These are phyloP conservation scores for Dexiosoma caninum DNA, from an alignment of 2,888 invertebrate genomes.

Conservation along the genomic window DNA sequence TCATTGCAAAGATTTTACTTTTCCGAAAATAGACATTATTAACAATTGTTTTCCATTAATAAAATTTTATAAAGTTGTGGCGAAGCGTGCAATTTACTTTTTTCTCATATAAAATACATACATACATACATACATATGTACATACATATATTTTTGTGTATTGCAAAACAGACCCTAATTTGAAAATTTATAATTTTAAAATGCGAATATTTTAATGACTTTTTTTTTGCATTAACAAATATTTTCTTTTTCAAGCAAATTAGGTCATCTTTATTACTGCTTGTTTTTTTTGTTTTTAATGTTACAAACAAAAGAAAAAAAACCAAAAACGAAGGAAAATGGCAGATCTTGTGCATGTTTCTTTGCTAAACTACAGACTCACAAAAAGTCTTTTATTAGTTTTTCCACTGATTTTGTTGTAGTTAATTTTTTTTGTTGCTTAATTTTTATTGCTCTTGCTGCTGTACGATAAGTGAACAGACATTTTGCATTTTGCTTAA, in stretches of 20 bases:
- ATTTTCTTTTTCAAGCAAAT: conserved; percentile 37
- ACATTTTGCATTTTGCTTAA: conserved; percentile 37
- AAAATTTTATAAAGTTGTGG: neutral
- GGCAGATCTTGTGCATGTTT: conserved; percentile 28
- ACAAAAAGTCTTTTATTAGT: conserved; percentile 38
- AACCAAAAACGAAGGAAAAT: too few species aligned
- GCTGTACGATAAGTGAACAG: conserved; percentile 22
- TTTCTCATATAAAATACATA: too few species aligned
- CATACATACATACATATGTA: too few species aligned
- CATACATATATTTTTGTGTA: too few species aligned
- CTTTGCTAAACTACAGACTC: conserved; percentile 18
- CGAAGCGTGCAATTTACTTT: neutral
- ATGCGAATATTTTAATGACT: conserved; percentile 21
- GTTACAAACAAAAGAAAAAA: conserved; percentile 26
- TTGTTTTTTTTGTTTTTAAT: conserved; percentile 40
- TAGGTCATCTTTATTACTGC: conserved; percentile 60
- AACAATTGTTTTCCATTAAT: too few species aligned
- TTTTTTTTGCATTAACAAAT: conserved; percentile 6
- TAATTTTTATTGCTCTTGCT: conserved; percentile 39
- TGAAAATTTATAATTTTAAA: conserved; percentile 16
- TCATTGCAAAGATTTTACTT: too few species aligned
- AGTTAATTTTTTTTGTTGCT: conserved; percentile 22
- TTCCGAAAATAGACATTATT: too few species aligned
- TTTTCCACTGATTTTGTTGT: conserved; percentile 34
- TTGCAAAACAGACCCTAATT: conserved; percentile 31